A percentile compares a stretch with the other conserved stretches of the same genome.
Evolutionary conservation across 2,113 vertebrate genomes (phyloP).

Genomic region (Pachycephala philippinensis): DNA sequence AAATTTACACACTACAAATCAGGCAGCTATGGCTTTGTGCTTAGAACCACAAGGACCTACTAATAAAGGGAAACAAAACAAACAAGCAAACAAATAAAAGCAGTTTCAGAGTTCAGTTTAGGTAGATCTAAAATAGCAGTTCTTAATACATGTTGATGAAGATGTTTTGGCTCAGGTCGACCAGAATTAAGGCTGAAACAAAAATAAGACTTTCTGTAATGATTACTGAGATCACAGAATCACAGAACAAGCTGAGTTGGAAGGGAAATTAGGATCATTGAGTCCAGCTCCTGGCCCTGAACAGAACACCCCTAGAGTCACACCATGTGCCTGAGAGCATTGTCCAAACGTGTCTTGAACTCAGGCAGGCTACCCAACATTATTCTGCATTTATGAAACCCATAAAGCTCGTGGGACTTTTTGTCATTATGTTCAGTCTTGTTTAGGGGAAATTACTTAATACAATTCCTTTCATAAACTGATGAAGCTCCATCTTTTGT

Average conservation of each 20-base stretch:
- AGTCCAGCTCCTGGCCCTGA: background rate
- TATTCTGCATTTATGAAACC: background rate
- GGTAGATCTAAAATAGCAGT: background rate
- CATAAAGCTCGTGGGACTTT: background rate
- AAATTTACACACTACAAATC: background rate
- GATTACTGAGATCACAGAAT: background rate
- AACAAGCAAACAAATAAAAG: background rate
- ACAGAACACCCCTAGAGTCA: background rate
- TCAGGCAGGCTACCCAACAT: background rate
- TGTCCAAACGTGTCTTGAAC: background rate
- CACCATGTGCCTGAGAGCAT: background rate
- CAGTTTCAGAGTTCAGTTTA: background rate
- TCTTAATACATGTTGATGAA: background rate
- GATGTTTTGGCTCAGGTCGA: background rate
- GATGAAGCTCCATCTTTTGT: background rate
- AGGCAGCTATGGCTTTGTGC: background rate
- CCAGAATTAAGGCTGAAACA: background rate
- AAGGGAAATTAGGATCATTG: background rate
- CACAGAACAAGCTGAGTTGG: background rate
- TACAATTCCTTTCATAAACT: background rate
- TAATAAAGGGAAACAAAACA: background rate
- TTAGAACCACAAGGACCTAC: background rate
- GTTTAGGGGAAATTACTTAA: background rate
- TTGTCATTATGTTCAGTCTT: background rate
- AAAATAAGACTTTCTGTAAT: background rate